Base-by-base conservation (phyloP, 2,888 invertebrate species). In the Dioctria rufipes region DNA sequence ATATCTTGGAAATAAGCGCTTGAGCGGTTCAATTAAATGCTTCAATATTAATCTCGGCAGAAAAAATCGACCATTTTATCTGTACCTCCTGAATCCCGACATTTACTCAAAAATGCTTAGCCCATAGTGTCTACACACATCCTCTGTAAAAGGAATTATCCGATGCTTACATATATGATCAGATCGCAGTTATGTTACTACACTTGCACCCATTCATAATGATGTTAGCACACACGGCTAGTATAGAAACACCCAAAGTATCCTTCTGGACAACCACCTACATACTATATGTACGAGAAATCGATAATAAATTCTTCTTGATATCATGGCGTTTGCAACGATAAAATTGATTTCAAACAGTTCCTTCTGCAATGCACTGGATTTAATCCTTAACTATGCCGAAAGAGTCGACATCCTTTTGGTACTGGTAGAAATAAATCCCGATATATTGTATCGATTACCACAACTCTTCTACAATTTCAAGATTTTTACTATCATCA, bases 371-470 rank as follows among this genome's bases (percentile, higher is more conserved):
- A 46, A 2, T 61, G 25, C 39, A 61, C 61, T 39, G 51, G 51
- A 46, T 54, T 69, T 39, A 69, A 51, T 25, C 25, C 25, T 25
- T 25, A 25, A 25, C 25, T 51, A 9, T 51, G 13, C 49, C 69
- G 25, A 37, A 69, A 49, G 25, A 69, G 49, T 69, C 69, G 51
- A 69, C 49, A 69, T 69, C 40, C 69, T n/a, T 51, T 51, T 69
- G 5, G 69, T 39, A 11, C 39, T 69, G 37, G 51, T 25, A 25
- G 25, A 25, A 2, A 51, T 69, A 51, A 69, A 69, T 69, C 69
- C 69, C 69, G 39, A 69, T 69, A 69, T 69, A 69, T 69, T 69
- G 69, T 69, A 69, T 69, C 69, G 69, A 69, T 69, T 69, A 69
- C 69, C 51, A 46, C 49, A 69, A 51, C 51, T 69, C 69, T 46